A percentile compares a stretch with the other conserved stretches of the same genome.
phyloP scores from a whole-genome alignment of 2,113 vertebrate species.

The Monarcha castaneiventris region DNA sequence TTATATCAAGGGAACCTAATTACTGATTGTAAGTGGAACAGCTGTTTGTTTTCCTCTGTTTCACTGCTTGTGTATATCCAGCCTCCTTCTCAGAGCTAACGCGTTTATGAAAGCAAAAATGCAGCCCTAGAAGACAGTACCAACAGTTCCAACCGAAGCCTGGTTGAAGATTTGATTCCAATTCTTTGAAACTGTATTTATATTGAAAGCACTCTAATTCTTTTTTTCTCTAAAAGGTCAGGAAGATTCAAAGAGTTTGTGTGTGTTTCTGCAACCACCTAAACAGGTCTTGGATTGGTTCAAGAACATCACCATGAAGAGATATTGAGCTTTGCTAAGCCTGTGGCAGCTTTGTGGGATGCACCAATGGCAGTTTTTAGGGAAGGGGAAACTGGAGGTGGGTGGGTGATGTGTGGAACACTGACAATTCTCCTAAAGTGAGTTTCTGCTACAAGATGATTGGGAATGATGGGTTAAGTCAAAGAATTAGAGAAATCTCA shows the following conservation, averaged over 20 bases:
- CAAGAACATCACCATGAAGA: not conserved
- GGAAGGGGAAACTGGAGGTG: not conserved
- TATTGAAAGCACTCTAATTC: not conserved
- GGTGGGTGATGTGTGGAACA: not conserved
- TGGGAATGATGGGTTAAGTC: not conserved
- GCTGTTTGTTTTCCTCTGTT: not conserved
- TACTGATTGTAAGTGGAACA: constrained; percentile 10
- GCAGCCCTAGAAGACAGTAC: not conserved
- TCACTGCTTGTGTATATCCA: not conserved
- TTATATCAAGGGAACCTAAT: not conserved
- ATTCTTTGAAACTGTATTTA: not conserved
- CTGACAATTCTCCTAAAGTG: not conserved
- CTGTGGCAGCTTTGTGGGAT: not conserved
- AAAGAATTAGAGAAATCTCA: not conserved
- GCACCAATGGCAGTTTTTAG: not conserved
- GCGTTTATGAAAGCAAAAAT: not conserved
- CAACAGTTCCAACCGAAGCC: not conserved
- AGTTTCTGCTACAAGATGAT: not conserved
- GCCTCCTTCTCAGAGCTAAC: not conserved
- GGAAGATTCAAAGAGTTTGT: not conserved
- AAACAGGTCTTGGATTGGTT: not conserved
- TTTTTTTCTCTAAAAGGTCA: not conserved
- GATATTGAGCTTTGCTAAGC: not conserved
- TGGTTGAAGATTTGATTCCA: not conserved
- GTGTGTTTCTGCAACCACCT: not conserved